A percentile compares a stretch with the other conserved stretches of the same genome.
Evolutionary conservation across 2,888 invertebrate species (phyloP).

Genomic region (Drosophila pegasa): DNA sequence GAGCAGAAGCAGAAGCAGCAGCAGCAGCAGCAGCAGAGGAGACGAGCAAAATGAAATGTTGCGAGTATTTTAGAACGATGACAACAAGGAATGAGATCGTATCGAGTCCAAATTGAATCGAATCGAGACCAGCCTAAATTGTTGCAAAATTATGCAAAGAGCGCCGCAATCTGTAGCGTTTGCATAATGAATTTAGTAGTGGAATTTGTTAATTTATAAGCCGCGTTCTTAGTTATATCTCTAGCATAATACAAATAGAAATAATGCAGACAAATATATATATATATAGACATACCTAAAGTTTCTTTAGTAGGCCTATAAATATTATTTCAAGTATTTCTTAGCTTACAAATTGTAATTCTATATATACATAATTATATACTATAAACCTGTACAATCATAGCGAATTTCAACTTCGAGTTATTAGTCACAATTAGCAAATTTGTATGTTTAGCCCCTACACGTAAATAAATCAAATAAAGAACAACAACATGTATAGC

Average conservation of each 20-base stretch:
- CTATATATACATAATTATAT: slow-evolving; percentile 17
- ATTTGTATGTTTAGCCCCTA: slow-evolving; percentile 60
- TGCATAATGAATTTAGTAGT: slow-evolving; percentile 73
- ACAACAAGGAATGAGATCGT: slow-evolving; percentile 35
- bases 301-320: slow-evolving; percentile 50
- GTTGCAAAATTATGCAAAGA: slow-evolving; percentile 72
- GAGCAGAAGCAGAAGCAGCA: slow-evolving; percentile 18
- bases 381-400: slow-evolving; percentile 25
- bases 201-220: slow-evolving; percentile 72
- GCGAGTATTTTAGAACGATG: slow-evolving; percentile 51
- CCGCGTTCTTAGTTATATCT: slow-evolving; percentile 50
- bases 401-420: slow-evolving; percentile 63
- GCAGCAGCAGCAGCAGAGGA: slow-evolving; percentile 10
- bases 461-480: slow-evolving; percentile 28
- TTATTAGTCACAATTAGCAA: slow-evolving; percentile 82
- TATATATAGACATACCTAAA: slow-evolving; percentile 32
- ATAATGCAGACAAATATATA: slow-evolving; percentile 25
- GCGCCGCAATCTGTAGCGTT: slow-evolving; percentile 58
- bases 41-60: slow-evolving; percentile 36
- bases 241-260: slow-evolving; percentile 44
- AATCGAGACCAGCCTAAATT: slow-evolving; percentile 48
- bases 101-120: slow-evolving; percentile 12
- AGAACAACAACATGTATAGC: slow-evolving; percentile 65
- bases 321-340: slow-evolving; percentile 50
- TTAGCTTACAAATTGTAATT: slow-evolving; percentile 36